phyloP scores from a whole-genome alignment of 2,888 invertebrate species.

The Drosophila anomalata region DNA sequence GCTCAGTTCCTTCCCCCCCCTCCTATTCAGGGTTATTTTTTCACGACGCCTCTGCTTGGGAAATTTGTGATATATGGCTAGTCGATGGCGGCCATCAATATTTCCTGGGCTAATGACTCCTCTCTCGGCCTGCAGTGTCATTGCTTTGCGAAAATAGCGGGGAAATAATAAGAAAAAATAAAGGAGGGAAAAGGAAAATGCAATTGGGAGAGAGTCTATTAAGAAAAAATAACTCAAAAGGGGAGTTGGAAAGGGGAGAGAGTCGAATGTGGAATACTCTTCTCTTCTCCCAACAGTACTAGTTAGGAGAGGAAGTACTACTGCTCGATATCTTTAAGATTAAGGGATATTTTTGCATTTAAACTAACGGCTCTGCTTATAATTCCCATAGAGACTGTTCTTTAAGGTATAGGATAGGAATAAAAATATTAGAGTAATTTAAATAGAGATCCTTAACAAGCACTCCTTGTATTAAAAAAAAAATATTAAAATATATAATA shows the following conservation, averaged over 20 bases:
- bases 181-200: slow-evolving; percentile 11
- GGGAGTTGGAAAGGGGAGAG: accelerated
- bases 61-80: slow-evolving; percentile 55
- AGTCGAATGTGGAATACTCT: not conserved
- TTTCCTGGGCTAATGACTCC: slow-evolving; percentile 53
- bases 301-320: no score
- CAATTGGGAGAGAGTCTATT: not conserved
- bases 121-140: slow-evolving; percentile 14
- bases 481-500: no score
- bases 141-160: not conserved
- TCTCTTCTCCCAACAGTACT: not conserved
- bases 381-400: no score
- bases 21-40: not conserved
- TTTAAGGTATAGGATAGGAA: no score
- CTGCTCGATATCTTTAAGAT: no score
- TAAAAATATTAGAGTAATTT: no score
- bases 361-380: no score
- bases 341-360: no score
- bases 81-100: slow-evolving; percentile 64
- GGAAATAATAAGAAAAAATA: not conserved
- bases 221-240: slow-evolving; percentile 7
- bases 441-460: no score
- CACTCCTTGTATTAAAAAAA: no score
- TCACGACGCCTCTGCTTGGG: slow-evolving; percentile 11
- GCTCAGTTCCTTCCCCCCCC: not conserved